These are phyloP conservation scores for Oncorhynchus masou DNA, from an alignment of 2,113 vertebrate genomes.

Conservation along the genomic window DNA sequence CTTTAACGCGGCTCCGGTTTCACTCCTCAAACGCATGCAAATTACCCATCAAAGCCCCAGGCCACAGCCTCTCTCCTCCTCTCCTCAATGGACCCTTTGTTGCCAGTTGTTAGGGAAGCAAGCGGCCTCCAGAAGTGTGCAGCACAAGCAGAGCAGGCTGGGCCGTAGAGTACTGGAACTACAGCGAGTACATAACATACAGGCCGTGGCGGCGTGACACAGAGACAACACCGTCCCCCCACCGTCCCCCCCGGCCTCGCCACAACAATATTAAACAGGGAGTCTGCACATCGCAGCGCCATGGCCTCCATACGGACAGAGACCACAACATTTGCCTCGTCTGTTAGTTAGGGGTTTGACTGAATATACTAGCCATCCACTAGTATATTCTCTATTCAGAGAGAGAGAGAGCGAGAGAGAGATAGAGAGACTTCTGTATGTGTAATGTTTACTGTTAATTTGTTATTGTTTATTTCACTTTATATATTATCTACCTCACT, in stretches of 20 bases:
- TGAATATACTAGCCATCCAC: not conserved
- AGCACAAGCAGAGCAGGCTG: conserved; percentile 55
- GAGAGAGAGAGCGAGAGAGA: too few species aligned
- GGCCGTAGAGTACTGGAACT: conserved; percentile 57
- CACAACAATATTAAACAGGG: conserved; percentile 40
- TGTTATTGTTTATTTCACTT: too few species aligned
- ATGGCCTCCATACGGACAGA: conserved; percentile 14
- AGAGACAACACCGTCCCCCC: not conserved
- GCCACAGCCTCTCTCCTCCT: conserved; percentile 65
- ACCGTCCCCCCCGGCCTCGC: conserved; percentile 12
- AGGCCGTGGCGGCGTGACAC: conserved; percentile 21
- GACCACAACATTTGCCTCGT: conserved; percentile 55
- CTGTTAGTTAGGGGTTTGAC: conserved; percentile 34
- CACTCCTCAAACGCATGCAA: conserved; percentile 75
- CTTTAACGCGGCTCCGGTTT: conserved; percentile 75
- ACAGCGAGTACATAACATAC: conserved; percentile 45
- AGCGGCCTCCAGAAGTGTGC: conserved; percentile 67
- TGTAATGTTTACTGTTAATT: too few species aligned
- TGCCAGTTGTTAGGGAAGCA: conserved; percentile 71
- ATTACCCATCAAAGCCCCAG: conserved; percentile 76
- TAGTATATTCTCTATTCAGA: not conserved
- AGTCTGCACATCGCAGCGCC: conserved; percentile 33
- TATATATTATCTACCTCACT: too few species aligned
- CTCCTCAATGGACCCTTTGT: conserved; percentile 78
- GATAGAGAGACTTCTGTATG: too few species aligned